A percentile compares a stretch with the other conserved stretches of the same genome.
Conservation (phyloP, 2,113 vertebrate species). For the Cyrtonyx montezumae region DNA sequence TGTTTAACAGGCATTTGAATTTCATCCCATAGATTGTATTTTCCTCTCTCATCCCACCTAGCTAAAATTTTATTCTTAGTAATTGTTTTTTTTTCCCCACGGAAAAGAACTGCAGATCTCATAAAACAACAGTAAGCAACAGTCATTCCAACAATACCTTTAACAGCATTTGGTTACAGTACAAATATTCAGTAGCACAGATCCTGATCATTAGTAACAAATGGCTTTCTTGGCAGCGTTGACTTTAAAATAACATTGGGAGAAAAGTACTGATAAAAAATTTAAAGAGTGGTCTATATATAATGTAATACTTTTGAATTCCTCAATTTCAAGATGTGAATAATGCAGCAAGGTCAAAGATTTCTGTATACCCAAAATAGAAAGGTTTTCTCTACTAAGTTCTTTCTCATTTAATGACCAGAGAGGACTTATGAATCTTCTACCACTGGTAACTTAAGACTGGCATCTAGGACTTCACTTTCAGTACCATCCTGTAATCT, state of each 20-base stretch:
- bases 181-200: not conserved
- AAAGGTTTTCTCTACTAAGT: not conserved
- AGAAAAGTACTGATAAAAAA: constrained; percentile 58
- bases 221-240: constrained; percentile 22
- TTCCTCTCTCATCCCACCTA: not conserved
- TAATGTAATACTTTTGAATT: constrained; percentile 42
- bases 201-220: not conserved
- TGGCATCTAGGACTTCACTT: not conserved
- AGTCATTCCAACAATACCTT: not conserved
- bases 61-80: not conserved
- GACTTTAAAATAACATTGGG: constrained; percentile 55
- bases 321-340: constrained; percentile 47
- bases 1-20: not conserved
- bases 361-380: not conserved
- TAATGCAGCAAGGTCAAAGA: constrained; percentile 57
- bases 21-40: not conserved
- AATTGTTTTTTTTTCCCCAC: accelerated
- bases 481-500: not conserved
- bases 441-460: not conserved
- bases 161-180: not conserved
- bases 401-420: constrained; percentile 3
- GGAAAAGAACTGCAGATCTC: not conserved
- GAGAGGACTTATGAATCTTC: not conserved
- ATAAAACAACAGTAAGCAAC: not conserved
- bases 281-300: constrained; percentile 29